These are phyloP conservation scores for Drosophila watanabei DNA, from an alignment of 1,140 invertebrate genomes.

Conservation along the genomic window DNA sequence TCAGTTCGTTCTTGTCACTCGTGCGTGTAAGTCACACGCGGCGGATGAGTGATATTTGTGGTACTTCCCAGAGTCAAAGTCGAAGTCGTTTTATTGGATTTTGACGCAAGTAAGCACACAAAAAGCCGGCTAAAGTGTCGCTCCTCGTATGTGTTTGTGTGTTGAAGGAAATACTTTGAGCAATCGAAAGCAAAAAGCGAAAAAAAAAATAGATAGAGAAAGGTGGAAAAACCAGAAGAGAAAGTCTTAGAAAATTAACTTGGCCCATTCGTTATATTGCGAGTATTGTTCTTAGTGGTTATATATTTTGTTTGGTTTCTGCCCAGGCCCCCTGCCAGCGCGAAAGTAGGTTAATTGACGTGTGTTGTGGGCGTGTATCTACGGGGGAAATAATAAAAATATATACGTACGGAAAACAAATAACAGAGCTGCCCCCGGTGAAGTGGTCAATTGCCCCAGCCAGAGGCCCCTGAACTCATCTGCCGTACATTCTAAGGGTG, in stretches of 20 bases:
- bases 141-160: constrained; percentile 35
- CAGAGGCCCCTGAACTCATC: constrained; percentile 16
- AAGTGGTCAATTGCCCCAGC: constrained; percentile 24
- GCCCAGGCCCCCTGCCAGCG: constrained; percentile 36
- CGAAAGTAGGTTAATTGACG: constrained; percentile 74
- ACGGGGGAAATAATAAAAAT: constrained; percentile 42
- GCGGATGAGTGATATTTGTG: constrained; percentile 53
- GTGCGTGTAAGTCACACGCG: constrained; percentile 53
- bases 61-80: constrained; percentile 4
- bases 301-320: constrained; percentile 42
- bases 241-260: constrained; percentile 75
- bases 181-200: constrained; percentile 25
- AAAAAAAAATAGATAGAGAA: constrained; percentile 6
- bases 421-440: constrained; percentile 4
- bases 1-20: constrained; percentile 77
- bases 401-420: constrained; percentile 46
- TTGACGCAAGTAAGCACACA: constrained; percentile 64
- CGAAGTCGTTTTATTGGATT: constrained; percentile 66
- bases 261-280: constrained; percentile 60
- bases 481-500: constrained; percentile 2
- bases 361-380: constrained; percentile 56
- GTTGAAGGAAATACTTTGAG: constrained; percentile 54
- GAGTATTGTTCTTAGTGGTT: constrained; percentile 35
- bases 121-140: constrained; percentile 77
- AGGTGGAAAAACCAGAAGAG: constrained; percentile 19